Base-by-base conservation (phyloP, 2,888 invertebrate species). In the Metalampra italica region DNA sequence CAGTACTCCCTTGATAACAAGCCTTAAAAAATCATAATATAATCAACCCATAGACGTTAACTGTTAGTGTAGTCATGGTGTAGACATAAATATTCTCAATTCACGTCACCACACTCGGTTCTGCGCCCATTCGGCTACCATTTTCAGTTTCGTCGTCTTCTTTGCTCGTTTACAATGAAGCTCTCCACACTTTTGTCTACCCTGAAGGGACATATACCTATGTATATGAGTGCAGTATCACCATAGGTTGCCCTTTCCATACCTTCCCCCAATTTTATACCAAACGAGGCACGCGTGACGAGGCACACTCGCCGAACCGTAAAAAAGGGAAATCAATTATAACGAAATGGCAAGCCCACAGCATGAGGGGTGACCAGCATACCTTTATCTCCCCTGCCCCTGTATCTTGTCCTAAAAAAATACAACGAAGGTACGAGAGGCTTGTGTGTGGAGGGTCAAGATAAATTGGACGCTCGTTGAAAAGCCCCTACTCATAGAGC, bases 271-370 rank as follows among this genome's bases (percentile, higher is more conserved):
- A 68, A 70, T 64, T 77, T 76, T 71, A 65, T 63, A 63, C 45
- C 64, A 66, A 67, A 66, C 68, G 67, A 60, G 60, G 66, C 66
- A 68, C 69, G 72, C 78, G 72, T 75, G 75, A 74, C 75, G 69
- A 62, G 66, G 69, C 77, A 71, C 68, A 75, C 72, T 73, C 78
- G 65, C 65, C 78, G 78, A 72, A 77, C 81, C 85, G 79, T 83
- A 78, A 84, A 85, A 84, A 83, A 80, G 78, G 81, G 77, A 79
- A 86, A 87, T 84, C 86, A 88, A 85, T 86, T 86, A 85, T 80
- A 80, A 68, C 78, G 72, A 82, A 82, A 81, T 83, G 79, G 78
- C 81, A 77, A 72, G 70, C 75, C 71, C 66, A 62, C 66, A 66
- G 61, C 60, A 53, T 61, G 22, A 22, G 59, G 63, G 59, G 60